Conservation (phyloP, 2,113 vertebrate species). For the Aix galericulata region DNA sequence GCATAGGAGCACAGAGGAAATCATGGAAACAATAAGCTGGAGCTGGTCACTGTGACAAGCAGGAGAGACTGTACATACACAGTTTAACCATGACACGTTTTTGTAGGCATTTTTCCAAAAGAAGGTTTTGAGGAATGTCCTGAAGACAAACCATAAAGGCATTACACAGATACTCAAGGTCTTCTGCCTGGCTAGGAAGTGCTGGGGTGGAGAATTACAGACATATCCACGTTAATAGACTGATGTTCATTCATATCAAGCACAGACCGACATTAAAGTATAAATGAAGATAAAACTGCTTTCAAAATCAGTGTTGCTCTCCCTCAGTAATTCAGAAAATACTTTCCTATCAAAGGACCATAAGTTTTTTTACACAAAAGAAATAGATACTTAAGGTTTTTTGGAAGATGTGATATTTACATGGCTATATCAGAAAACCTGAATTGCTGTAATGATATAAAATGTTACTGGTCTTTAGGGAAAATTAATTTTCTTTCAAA, state of each 20-base stretch:
- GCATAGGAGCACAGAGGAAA: not conserved
- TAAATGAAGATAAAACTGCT: not conserved
- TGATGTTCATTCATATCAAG: not conserved
- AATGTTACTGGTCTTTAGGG: not conserved
- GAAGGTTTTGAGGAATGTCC: not conserved
- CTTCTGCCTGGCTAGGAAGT: not conserved
- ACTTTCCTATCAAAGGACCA: not conserved
- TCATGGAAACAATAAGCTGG: not conserved
- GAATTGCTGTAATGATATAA: not conserved
- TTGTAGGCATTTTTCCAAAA: not conserved
- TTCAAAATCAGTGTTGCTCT: not conserved
- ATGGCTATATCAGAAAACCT: not conserved
- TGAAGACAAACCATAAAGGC: not conserved
- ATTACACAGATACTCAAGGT: not conserved
- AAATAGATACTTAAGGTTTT: not conserved
- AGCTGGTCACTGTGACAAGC: not conserved
- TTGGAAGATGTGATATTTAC: not conserved
- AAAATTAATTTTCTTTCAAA: not conserved
- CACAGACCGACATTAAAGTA: not conserved
- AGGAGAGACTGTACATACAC: rapidly evolving
- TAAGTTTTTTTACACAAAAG: not conserved
- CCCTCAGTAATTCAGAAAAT: not conserved
- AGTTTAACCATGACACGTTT: not conserved
- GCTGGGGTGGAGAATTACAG: not conserved
- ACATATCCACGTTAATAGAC: not conserved